Evolutionary conservation across 2,888 invertebrate genomes (phyloP).

Genomic region (Drosophila kanekoi): DNA sequence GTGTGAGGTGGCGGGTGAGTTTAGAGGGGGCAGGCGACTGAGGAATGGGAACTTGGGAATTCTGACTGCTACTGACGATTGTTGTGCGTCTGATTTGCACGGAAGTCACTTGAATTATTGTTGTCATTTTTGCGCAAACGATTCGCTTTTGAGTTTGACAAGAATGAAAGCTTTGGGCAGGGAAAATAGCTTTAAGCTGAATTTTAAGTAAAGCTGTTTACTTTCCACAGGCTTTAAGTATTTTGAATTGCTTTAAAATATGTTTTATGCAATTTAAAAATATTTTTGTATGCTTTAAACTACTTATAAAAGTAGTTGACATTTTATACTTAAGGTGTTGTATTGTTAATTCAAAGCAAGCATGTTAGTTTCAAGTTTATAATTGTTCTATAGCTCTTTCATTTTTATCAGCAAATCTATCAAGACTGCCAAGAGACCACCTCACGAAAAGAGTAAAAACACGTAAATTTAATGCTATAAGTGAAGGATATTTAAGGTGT

Average conservation of each 20-base stretch:
- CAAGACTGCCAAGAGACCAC: too few relatives aligned
- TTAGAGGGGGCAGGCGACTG: too few relatives aligned
- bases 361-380: too few relatives aligned
- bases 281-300: too few relatives aligned
- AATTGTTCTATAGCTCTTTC: too few relatives aligned
- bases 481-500: slow-evolving; percentile 29
- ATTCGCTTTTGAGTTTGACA: slow-evolving; percentile 40
- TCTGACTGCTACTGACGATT: slow-evolving; percentile 28
- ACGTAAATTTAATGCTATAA: slow-evolving; percentile 36
- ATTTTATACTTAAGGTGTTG: too few relatives aligned
- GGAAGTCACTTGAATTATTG: slow-evolving; percentile 68
- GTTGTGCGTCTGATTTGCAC: slow-evolving; percentile 62
- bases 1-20: background rate
- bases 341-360: too few relatives aligned
- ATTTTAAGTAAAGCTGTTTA: background rate
- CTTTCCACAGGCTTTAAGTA: background rate
- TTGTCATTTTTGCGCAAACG: slow-evolving; percentile 48
- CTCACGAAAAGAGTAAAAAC: background rate
- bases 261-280: too few relatives aligned
- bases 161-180: background rate
- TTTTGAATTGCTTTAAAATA: background rate
- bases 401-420: too few relatives aligned
- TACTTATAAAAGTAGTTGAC: too few relatives aligned
- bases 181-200: background rate
- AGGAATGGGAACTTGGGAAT: background rate